phyloP scores from a whole-genome alignment of 2,888 invertebrate genomes.

The Eupeodes latifasciatus region DNA sequence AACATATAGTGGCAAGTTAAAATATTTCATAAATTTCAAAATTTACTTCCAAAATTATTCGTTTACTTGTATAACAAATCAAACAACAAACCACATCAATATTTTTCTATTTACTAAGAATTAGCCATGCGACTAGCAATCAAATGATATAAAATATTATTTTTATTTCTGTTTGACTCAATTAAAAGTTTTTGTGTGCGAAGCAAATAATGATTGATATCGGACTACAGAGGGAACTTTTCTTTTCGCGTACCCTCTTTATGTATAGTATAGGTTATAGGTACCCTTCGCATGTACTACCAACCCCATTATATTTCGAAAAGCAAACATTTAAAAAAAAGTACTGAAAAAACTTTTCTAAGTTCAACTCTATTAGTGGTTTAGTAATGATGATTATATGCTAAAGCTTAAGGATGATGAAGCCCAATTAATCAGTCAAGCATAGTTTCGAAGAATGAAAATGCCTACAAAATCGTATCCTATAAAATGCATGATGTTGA shows the following conservation, averaged over 20 bases:
- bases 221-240: conserved; percentile 6
- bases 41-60: no score
- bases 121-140: conserved; percentile 55
- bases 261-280: no score
- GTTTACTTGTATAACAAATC: background rate
- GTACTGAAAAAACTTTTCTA: conserved; percentile 9
- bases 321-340: conserved; percentile 31
- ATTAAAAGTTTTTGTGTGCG: conserved; percentile 51
- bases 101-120: conserved; percentile 18
- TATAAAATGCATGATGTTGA: background rate
- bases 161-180: conserved; percentile 8
- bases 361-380: conserved; percentile 29
- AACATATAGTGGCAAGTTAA: no score
- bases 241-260: background rate
- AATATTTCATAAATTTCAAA: no score
- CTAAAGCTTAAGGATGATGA: conserved; percentile 43
- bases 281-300: background rate
- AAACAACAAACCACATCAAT: conserved; percentile 31
- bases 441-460: conserved; percentile 55
- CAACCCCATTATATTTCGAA: conserved; percentile 10
- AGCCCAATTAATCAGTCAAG: conserved; percentile 67
- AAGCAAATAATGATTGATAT: conserved; percentile 3
- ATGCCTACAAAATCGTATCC: conserved; percentile 35
- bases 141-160: conserved; percentile 52
- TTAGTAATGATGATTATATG: conserved; percentile 38